Percentiles rank a stretch among this genome's conserved stretches.
phyloP scores from a whole-genome alignment of 2,888 invertebrate genomes.

The Malthinus flaveolus region DNA sequence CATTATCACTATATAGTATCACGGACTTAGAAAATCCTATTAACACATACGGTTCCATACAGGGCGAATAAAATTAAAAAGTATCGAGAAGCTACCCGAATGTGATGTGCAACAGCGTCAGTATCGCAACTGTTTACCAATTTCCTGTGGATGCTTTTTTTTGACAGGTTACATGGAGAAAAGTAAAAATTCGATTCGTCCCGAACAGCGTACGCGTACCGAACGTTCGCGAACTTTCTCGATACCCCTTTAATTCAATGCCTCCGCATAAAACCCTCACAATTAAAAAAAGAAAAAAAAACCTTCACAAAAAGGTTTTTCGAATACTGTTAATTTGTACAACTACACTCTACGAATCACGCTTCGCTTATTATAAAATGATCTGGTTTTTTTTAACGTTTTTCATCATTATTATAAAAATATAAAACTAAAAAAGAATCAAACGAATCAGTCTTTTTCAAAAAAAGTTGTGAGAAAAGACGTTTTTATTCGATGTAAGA shows the following conservation, averaged over 20 bases:
- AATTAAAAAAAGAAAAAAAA: conserved; percentile 6
- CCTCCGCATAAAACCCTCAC: background rate
- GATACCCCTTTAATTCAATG: background rate
- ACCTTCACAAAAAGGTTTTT: conserved; percentile 15
- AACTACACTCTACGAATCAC: conserved; percentile 31
- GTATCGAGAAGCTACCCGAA: background rate
- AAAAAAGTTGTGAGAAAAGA: conserved; percentile 4
- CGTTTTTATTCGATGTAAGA: conserved; percentile 31
- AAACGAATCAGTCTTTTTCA: conserved; percentile 21
- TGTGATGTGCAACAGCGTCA: too few species aligned
- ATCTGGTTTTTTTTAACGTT: conserved; percentile 16
- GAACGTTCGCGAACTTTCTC: background rate
- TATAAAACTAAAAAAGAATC: conserved; percentile 27
- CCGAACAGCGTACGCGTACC: too few species aligned
- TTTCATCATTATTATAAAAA: conserved; percentile 20
- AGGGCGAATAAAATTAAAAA: background rate
- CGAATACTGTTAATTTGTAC: conserved; percentile 30
- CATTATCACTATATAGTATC: conserved; percentile 32
- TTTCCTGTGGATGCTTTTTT: too few species aligned
- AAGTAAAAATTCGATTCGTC: too few species aligned
- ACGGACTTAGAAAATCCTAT: conserved; percentile 37
- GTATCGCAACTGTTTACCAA: too few species aligned
- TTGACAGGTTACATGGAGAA: too few species aligned
- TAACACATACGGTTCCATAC: conserved; percentile 4
- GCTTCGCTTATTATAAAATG: conserved; percentile 34